These are phyloP conservation scores for Monodelphis domestica DNA, from an alignment of 2,797 vertebrate species.

Conservation along the genomic window DNA sequence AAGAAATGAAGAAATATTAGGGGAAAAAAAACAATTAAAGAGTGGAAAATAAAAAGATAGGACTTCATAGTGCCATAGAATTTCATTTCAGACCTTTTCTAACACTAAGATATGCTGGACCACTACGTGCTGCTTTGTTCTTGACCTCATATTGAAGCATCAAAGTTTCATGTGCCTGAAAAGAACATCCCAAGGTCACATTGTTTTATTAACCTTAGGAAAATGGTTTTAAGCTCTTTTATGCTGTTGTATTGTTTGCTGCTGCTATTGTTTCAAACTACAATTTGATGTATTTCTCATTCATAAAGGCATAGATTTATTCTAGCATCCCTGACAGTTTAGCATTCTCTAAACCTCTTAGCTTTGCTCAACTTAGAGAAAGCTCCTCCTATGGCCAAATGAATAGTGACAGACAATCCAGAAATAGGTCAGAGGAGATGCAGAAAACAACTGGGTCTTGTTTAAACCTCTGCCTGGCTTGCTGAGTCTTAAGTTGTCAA, in stretches of 20 bases:
- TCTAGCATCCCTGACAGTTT: background rate
- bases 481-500: background rate
- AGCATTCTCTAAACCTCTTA: accelerated
- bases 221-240: background rate
- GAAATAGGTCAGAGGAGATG: conserved; percentile 34
- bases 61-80: background rate
- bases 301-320: background rate
- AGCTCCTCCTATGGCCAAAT: conserved; percentile 9
- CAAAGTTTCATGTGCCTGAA: background rate
- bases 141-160: conserved; percentile 17
- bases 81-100: background rate
- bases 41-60: background rate
- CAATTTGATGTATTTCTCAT: background rate
- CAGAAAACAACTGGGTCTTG: conserved; percentile 59
- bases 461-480: background rate
- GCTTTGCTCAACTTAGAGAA: background rate
- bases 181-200: accelerated
- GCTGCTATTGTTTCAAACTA: background rate
- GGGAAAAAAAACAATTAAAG: conserved; percentile 60
- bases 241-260: background rate
- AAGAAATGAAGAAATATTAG: background rate
- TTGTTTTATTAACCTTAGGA: background rate
- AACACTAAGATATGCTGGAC: accelerated
- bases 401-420: background rate
- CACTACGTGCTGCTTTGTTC: conserved; percentile 4